A percentile compares a stretch with the other conserved stretches of the same genome.
Evolutionary conservation across 2,888 invertebrate species (phyloP).

Genomic region (Lithophane semibrunnea): DNA sequence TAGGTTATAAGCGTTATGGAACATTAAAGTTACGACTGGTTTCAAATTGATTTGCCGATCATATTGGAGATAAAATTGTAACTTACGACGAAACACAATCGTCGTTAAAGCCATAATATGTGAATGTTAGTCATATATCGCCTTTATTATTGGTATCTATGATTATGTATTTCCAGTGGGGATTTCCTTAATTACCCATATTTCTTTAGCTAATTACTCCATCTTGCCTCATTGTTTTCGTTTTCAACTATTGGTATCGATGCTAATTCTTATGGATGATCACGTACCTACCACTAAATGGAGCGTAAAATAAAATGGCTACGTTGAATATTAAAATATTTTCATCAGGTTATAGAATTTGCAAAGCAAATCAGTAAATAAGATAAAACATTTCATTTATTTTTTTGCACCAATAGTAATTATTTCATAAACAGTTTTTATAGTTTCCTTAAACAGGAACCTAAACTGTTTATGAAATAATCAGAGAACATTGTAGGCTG

Average conservation of each 20-base stretch:
- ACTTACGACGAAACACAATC: conserved; percentile 18
- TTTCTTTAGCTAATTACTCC: not conserved
- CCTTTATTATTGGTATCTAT: not conserved
- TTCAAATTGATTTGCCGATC: conserved; percentile 40
- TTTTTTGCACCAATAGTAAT: not conserved
- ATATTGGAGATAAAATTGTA: conserved; percentile 44
- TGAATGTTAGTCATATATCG: not conserved
- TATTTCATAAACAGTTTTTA: no score
- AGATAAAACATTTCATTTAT: not conserved
- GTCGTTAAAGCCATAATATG: no score
- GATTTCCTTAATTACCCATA: not conserved
- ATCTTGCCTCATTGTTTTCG: conserved; percentile 1
- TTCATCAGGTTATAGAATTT: conserved; percentile 21
- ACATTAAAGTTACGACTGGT: conserved; percentile 34
- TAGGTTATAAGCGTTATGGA: conserved; percentile 50
- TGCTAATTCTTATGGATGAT: conserved; percentile 23
- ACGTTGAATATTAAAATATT: conserved; percentile 37
- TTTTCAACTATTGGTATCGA: conserved; percentile 5
- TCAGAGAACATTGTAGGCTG: not conserved
- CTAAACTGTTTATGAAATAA: not conserved
- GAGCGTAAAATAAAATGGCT: conserved; percentile 26
- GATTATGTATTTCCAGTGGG: not conserved
- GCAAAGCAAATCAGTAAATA: conserved; percentile 9
- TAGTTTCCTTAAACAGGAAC: not conserved
- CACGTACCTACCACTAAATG: conserved; percentile 41